Evolutionary conservation across 2,797 vertebrate genomes (phyloP).

Genomic region (Peromyscus melanophrys): DNA sequence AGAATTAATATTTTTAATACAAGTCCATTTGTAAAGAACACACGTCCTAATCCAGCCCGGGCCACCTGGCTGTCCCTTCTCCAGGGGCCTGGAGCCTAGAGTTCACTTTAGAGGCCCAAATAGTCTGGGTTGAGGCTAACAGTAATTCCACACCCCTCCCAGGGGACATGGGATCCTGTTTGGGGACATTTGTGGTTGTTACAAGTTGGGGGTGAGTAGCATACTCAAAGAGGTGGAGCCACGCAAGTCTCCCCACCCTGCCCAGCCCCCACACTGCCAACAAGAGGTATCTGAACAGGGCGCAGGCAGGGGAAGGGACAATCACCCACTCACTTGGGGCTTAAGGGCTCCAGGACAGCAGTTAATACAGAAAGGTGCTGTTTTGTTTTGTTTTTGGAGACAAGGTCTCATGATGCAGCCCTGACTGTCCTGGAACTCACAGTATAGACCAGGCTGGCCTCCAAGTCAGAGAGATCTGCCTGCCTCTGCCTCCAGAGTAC

Average conservation of each 20-base stretch:
- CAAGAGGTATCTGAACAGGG: background rate
- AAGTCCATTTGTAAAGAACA: background rate
- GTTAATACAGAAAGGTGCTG: background rate
- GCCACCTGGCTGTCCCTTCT: background rate
- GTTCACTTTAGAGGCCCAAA: background rate
- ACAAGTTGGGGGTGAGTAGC: background rate
- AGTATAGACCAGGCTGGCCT: background rate
- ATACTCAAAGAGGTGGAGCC: background rate
- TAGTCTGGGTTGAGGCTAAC: background rate
- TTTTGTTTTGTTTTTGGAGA: background rate
- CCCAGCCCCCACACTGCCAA: background rate
- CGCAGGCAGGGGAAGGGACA: background rate
- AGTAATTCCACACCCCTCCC: background rate
- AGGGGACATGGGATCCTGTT: background rate
- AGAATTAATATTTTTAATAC: conserved; percentile 68
- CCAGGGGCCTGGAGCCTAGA: accelerated
- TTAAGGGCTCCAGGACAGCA: background rate
- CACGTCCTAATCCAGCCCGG: background rate
- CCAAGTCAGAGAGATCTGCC: background rate
- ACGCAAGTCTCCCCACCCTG: background rate
- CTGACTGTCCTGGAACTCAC: background rate
- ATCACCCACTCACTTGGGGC: background rate
- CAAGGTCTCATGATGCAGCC: background rate
- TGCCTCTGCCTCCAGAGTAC: background rate
- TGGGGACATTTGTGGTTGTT: background rate